A percentile compares a stretch with the other conserved stretches of the same genome.
These are phyloP conservation scores for Luidia sarsii DNA, from an alignment of 53 echinoderm and acorn worm species.

Conservation along the genomic window DNA sequence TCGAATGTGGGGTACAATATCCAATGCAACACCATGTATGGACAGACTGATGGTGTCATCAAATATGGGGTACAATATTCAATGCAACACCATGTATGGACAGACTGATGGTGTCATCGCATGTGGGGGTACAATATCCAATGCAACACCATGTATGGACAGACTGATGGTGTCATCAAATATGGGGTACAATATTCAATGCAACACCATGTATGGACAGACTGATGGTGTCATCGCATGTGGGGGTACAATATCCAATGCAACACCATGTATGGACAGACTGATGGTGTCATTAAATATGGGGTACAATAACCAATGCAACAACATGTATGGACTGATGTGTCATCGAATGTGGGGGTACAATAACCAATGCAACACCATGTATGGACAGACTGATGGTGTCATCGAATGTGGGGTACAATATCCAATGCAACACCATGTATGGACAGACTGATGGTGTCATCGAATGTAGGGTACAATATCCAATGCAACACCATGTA, in stretches of 20 bases:
- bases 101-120: not conserved
- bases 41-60: not conserved
- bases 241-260: not conserved
- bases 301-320: not conserved
- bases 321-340: not conserved
- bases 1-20: not conserved
- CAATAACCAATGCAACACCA: constrained; percentile 96
- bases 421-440: constrained; percentile 6
- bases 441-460: not conserved
- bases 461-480: not conserved
- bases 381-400: constrained; percentile 82
- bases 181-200: not conserved
- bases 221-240: not conserved
- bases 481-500: not conserved
- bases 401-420: constrained; percentile 61
- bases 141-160: not conserved
- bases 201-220: not conserved
- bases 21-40: not conserved
- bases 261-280: not conserved
- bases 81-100: not conserved
- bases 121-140: not conserved
- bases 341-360: constrained; percentile 72
- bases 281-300: not conserved
- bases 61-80: not conserved
- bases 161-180: not conserved